Evolutionary conservation across 1,140 invertebrate species (phyloP), one percentile per base, ranked within the genome.

Genomic region (Papilio aristodemus): DNA sequence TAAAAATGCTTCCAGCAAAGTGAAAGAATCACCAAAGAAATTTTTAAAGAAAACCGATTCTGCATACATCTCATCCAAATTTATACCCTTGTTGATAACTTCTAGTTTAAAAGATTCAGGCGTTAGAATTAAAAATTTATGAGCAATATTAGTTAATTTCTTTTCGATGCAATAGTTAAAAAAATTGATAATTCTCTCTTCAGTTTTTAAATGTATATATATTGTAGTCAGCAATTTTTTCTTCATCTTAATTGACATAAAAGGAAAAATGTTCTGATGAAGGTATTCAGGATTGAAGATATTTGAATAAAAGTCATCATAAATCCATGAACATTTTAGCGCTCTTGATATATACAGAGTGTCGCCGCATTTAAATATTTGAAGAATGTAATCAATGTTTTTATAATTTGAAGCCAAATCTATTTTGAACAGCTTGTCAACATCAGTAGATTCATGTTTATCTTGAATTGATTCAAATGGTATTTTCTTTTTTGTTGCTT

Each of bases 401-500:
- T 70, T 75, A 17, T 75, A 73, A 62, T 77, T 78, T 0, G 77
- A 74, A 5, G 81, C 81, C 0, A 83, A 19, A 63, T 77, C 76
- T 38, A 83, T 83, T 71, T 83, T 81, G 41, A 77, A 81, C 0
- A 83, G 14, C 46, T 63, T 75, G 46, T 79, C 79, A 4, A 83
- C 54, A 54, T 83, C 79, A 25, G 70, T 63, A 1, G 59, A 37
- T 32, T 80, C 74, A 11, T 43, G 41, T 57, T 43, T 57, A 22
- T 63, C 13, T 68, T 70, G 73, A 0, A 78, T 14, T 9, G 67
- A 43, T 9, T 77, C 60, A 50, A 79, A 74, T 19, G 64, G 32
- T 4, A 74, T 60, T 32, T 71, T 50, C 4, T 68, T 69, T 17
- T 37, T 19, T 19, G 43, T 67, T 13, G 80, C 79, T 69, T 81